Conservation (phyloP, 2,797 vertebrate genomes). For the Loris lydekkerianus region DNA sequence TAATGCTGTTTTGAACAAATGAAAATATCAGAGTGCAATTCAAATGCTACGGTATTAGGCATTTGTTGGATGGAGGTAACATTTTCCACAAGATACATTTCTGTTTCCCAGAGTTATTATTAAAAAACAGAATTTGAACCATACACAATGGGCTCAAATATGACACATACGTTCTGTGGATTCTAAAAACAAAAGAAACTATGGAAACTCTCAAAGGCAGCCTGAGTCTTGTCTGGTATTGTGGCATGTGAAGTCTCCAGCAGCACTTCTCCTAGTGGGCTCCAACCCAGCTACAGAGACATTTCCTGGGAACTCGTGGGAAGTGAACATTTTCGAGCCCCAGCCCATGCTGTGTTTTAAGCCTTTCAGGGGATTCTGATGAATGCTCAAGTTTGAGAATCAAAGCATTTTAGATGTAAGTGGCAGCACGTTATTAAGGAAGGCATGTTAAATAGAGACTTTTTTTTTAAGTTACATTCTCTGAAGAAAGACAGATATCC, state of each 20-base stretch:
- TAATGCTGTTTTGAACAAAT: slow-evolving; percentile 67
- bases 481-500: not conserved
- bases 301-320: not conserved
- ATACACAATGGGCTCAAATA: not conserved
- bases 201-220: not conserved
- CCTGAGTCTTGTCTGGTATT: not conserved
- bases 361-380: not conserved
- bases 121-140: slow-evolving; percentile 64
- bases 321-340: not conserved
- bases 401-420: not conserved
- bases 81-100: slow-evolving; percentile 56
- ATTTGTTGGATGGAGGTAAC: slow-evolving; percentile 59
- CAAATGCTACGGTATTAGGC: not conserved
- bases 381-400: not conserved
- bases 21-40: slow-evolving; percentile 58
- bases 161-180: not conserved
- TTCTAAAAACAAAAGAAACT: not conserved
- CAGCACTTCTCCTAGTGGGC: not conserved
- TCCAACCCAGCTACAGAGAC: not conserved
- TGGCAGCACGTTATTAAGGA: not conserved
- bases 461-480: not conserved
- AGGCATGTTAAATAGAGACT: not conserved
- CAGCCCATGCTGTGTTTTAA: not conserved
- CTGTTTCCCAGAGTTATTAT: slow-evolving; percentile 54
- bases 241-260: not conserved